Evolutionary conservation across 2,888 invertebrate genomes (phyloP).

Genomic region (Rhorus exstirpatorius): DNA sequence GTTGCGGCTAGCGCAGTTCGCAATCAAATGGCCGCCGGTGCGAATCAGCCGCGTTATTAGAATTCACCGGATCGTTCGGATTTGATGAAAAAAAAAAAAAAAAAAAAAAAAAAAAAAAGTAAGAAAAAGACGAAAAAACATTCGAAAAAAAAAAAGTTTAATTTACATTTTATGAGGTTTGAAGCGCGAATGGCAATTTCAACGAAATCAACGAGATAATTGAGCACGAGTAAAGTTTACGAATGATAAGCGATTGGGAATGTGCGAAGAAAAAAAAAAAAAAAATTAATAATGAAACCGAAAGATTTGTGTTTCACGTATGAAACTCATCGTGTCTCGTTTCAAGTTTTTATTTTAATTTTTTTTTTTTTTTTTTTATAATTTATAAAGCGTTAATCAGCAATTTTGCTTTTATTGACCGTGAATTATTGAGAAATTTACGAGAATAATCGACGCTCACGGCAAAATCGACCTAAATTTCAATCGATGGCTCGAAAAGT

Average conservation of each 20-base stretch:
- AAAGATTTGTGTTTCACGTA: constrained; percentile 46
- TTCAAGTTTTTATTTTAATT: too few species aligned
- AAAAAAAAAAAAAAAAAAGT: constrained; percentile 15
- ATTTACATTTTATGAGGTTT: constrained; percentile 20
- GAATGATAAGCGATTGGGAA: constrained; percentile 17
- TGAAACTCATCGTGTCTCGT: constrained; percentile 36
- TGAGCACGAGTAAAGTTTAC: constrained; percentile 38
- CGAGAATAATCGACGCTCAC: neutral
- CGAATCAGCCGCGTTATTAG: constrained; percentile 83
- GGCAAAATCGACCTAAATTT: too few species aligned
- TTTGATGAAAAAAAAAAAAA: constrained; percentile 13
- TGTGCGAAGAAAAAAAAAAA: neutral
- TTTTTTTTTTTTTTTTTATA: constrained; percentile 34
- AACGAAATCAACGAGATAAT: too few species aligned
- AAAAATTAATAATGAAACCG: constrained; percentile 37
- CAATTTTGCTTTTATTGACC: constrained; percentile 35
- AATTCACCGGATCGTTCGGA: constrained; percentile 25
- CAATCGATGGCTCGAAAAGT: too few species aligned
- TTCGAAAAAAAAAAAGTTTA: constrained; percentile 29
- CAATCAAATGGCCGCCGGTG: constrained; percentile 88
- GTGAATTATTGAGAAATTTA: constrained; percentile 30
- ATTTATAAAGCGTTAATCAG: constrained; percentile 55
- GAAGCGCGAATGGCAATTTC: constrained; percentile 33
- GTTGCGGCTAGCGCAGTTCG: constrained; percentile 95
- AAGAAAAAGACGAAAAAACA: constrained; percentile 23